phyloP scores from a whole-genome alignment of 2,888 invertebrate species.

The Drosophila planitibia region DNA sequence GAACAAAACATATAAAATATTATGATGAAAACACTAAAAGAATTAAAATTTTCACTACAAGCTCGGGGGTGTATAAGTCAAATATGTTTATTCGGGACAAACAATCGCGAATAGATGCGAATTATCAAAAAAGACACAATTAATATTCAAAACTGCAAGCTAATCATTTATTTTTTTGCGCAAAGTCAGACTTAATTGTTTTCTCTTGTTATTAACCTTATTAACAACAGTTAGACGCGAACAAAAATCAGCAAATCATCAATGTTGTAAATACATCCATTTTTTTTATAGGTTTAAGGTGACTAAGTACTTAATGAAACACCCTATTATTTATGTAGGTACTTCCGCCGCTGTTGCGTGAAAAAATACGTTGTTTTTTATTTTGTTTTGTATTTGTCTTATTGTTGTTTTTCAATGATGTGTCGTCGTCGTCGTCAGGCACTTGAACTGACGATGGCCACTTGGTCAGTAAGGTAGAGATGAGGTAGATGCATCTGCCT shows the following conservation, averaged over 20 bases:
- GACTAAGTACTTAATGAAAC: conserved; percentile 46
- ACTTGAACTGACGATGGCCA: conserved; percentile 62
- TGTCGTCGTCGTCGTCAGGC: conserved; percentile 39
- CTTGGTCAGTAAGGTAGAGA: conserved; percentile 70
- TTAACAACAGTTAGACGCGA: background rate
- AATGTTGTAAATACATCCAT: background rate
- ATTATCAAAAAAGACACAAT: background rate
- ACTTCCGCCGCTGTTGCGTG: conserved; percentile 64
- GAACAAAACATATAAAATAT: background rate
- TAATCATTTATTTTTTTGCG: background rate
- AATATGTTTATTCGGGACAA: background rate
- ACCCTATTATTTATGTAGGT: conserved; percentile 50
- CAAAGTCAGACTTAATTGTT: conserved; percentile 3
- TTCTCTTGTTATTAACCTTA: background rate
- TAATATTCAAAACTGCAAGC: background rate
- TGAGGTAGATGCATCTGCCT: conserved; percentile 61
- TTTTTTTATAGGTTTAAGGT: conserved; percentile 4
- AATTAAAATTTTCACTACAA: background rate
- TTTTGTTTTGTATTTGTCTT: conserved; percentile 10
- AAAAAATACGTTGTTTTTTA: conserved; percentile 54
- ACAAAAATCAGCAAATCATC: conserved; percentile 17
- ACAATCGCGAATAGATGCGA: background rate
- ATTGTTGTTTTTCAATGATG: conserved; percentile 48
- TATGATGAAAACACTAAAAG: background rate
- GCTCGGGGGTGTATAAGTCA: background rate